These are phyloP conservation scores for Aleiodes testaceus DNA, from an alignment of 2,888 invertebrate species.

Conservation along the genomic window DNA sequence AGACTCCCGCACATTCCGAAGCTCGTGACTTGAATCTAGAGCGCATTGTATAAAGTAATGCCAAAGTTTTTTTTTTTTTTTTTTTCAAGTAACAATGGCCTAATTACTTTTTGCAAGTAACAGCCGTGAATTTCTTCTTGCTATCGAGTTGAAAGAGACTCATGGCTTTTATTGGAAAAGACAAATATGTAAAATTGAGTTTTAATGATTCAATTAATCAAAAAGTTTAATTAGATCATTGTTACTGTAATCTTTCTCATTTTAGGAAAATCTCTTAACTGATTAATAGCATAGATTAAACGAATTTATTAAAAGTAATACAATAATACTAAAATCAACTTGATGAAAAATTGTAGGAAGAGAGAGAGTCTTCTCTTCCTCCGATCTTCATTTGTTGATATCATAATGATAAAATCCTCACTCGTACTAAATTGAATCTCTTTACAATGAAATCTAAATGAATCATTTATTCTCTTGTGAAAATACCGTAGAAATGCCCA, in stretches of 20 bases:
- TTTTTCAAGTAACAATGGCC: slow-evolving; percentile 50
- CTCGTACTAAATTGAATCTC: slow-evolving; percentile 10
- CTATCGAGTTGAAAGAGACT: background rate
- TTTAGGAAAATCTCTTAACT: slow-evolving; percentile 19
- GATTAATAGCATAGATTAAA: slow-evolving; percentile 23
- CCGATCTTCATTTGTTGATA: background rate
- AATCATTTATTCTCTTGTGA: background rate
- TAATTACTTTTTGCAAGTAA: slow-evolving; percentile 44
- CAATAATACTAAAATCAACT: slow-evolving; percentile 10
- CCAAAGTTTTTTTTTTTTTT: slow-evolving; percentile 37
- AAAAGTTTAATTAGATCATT: background rate
- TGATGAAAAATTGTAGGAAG: background rate
- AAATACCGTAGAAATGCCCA: background rate
- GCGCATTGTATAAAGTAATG: slow-evolving; percentile 51
- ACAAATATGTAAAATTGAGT: no score
- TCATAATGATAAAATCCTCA: slow-evolving; percentile 19
- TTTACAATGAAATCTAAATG: background rate
- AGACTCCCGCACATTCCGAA: slow-evolving; percentile 40
- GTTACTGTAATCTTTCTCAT: slow-evolving; percentile 9
- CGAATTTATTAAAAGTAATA: background rate
- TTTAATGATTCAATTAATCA: no score
- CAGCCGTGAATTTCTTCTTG: background rate
- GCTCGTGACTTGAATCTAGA: slow-evolving; percentile 52
- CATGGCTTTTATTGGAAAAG: background rate
- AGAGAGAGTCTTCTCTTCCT: slow-evolving; percentile 16